Percentiles rank a stretch among this genome's conserved stretches.
Evolutionary conservation across 2,888 invertebrate genomes (phyloP).

Genomic region (Lasioglossum pauxillum): DNA sequence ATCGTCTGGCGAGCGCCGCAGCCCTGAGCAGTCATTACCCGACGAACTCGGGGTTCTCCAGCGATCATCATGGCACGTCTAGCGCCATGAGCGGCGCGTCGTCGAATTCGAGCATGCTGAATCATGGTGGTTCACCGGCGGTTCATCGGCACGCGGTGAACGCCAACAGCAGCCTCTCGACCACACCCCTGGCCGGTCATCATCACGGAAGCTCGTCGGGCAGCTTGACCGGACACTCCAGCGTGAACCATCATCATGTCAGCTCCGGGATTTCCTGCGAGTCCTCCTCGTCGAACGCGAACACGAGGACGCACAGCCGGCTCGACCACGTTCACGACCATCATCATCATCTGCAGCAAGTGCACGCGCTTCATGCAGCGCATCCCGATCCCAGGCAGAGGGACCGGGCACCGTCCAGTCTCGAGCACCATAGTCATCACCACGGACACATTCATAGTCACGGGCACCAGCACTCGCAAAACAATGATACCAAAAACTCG

Average conservation of each 20-base stretch:
- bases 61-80: slow-evolving; percentile 71
- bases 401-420: slow-evolving; percentile 70
- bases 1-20: slow-evolving; percentile 48
- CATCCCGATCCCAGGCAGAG: slow-evolving; percentile 71
- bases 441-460: slow-evolving; percentile 72
- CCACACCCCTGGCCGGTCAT: slow-evolving; percentile 73
- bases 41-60: slow-evolving; percentile 53
- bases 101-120: slow-evolving; percentile 77
- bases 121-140: slow-evolving; percentile 74
- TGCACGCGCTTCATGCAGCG: slow-evolving; percentile 63
- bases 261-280: slow-evolving; percentile 79
- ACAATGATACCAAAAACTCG: slow-evolving; percentile 74
- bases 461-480: slow-evolving; percentile 64
- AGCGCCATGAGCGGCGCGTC: slow-evolving; percentile 75
- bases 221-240: slow-evolving; percentile 71
- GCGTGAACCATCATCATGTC: slow-evolving; percentile 76
- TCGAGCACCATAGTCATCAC: slow-evolving; percentile 69
- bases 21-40: slow-evolving; percentile 59
- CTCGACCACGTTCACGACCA: slow-evolving; percentile 79
- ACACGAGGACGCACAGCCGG: slow-evolving; percentile 76
- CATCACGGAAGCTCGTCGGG: slow-evolving; percentile 76
- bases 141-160: slow-evolving; percentile 69
- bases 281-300: slow-evolving; percentile 78
- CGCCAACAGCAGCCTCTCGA: slow-evolving; percentile 70
- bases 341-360: slow-evolving; percentile 73